phyloP scores from a whole-genome alignment of 1,140 invertebrate genomes.

The Schmidtea mediterranea region DNA sequence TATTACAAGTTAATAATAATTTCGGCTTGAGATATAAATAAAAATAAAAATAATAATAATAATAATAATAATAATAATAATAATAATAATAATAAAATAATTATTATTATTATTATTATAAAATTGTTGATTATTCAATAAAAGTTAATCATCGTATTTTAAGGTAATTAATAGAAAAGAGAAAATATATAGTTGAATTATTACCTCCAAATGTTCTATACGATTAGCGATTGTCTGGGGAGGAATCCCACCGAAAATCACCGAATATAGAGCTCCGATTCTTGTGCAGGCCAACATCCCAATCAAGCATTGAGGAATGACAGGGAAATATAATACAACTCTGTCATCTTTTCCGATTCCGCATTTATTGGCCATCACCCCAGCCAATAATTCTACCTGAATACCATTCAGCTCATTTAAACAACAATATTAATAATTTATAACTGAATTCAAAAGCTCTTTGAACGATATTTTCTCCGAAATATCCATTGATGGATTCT shows the following conservation, averaged over 20 bases:
- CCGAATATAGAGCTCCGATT: slow-evolving; percentile 51
- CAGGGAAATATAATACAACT: slow-evolving; percentile 65
- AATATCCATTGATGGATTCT: slow-evolving; percentile 52
- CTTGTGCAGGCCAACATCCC: slow-evolving; percentile 53
- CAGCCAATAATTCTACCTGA: slow-evolving; percentile 30
- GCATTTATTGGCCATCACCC: neutral
- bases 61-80: too few relatives aligned
- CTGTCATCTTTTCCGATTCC: slow-evolving; percentile 47
- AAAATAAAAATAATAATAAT: too few relatives aligned
- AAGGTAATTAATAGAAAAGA: too few relatives aligned
- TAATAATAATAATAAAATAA: too few relatives aligned
- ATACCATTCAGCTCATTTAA: neutral
- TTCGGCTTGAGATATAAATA: too few relatives aligned
- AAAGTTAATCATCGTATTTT: too few relatives aligned
- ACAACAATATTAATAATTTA: neutral
- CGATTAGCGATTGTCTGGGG: neutral
- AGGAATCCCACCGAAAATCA: slow-evolving; percentile 27
- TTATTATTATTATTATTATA: too few relatives aligned
- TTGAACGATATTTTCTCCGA: slow-evolving; percentile 43
- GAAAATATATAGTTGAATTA: too few relatives aligned
- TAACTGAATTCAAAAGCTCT: slow-evolving; percentile 45
- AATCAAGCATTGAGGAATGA: slow-evolving; percentile 56
- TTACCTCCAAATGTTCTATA: too few relatives aligned
- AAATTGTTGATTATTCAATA: too few relatives aligned
- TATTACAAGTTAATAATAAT: too few relatives aligned